phyloP scores from a whole-genome alignment of 1,140 invertebrate species.

The Philaenus spumarius region DNA sequence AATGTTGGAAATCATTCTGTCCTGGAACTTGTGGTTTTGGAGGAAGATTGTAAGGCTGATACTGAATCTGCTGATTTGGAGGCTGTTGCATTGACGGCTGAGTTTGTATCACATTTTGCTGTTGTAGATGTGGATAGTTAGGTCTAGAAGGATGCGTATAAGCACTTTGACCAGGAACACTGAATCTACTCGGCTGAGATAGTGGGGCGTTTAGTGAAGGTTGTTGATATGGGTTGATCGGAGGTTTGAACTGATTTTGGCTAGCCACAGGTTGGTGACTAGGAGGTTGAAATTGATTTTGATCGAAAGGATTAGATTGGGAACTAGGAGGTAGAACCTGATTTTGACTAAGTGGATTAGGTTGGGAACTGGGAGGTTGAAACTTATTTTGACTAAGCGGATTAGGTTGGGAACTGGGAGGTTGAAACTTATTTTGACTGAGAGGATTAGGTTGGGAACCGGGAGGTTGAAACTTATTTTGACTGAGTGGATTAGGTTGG shows the following conservation, averaged over 20 bases:
- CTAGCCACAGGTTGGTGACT: neutral
- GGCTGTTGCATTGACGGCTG: neutral
- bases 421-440: no score
- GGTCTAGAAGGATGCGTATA: neutral
- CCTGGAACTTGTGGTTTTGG: neutral
- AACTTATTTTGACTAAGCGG: no score
- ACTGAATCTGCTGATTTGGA: neutral
- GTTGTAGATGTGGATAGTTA: no score
- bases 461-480: no score
- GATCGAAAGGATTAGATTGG: neutral
- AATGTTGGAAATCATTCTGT: neutral
- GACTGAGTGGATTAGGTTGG: neutral
- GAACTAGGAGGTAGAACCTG: neutral
- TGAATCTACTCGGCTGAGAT: neutral
- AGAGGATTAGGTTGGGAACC: no score
- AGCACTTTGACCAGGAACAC: neutral
- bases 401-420: no score
- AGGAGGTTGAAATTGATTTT: neutral
- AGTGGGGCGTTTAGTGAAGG: neutral
- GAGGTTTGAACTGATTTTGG: neutral
- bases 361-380: no score
- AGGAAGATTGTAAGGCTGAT: neutral
- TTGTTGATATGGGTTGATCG: neutral
- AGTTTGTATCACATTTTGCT: no score
- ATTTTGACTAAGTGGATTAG: neutral